Evolutionary conservation across 2,113 vertebrate genomes (phyloP), one percentile per base, ranked within the genome.

Genomic region (Isurus oxyrinchus): DNA sequence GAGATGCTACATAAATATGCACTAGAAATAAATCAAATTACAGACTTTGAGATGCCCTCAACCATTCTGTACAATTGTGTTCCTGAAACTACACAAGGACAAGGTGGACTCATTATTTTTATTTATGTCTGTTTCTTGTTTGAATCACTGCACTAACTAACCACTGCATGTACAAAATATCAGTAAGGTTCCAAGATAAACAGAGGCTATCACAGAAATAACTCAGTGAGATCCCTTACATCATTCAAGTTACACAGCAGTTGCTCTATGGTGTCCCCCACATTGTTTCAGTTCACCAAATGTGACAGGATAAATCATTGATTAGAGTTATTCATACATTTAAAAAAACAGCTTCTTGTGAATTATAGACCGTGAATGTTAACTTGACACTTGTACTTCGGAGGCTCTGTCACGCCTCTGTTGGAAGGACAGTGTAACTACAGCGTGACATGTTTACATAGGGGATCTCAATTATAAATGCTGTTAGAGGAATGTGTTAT

Each of bases 371-470:
- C 5, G 19, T 61, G 4, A 1, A 40, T 40, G 6, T n/a, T 40
- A 21, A 94, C 90, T 94, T 63, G 31, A n/a, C 11, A 57, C 57
- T 93, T n/a, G 27, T 27, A 61, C 11, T 14, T 0, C 35, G 14
- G 31, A n/a, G 31, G 31, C 57, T 31, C 27, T n/a, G 59, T 63
- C 57, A 90, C 11, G 25, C 53, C 55, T 14, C 88, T 35, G 55
- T 27, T 91, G 90, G 88, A 59, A 61, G 31, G 35, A 63, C 7
- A n/a, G 5, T 61, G 59, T 40, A 63, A 94, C 16, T 94, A 13
- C 90, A 94, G 90, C 8, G 88, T 91, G 88, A 91, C 59, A 94
- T 23, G 90, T 94, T 94, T n/a, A 94, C 90, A 63, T 40, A 61
- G n/a, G 5, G 19, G 40, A 61, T 40, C 55, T 16, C 31, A 13